These are phyloP conservation scores for Tridacna crocea DNA, from an alignment of 2,888 invertebrate species.

Conservation along the genomic window DNA sequence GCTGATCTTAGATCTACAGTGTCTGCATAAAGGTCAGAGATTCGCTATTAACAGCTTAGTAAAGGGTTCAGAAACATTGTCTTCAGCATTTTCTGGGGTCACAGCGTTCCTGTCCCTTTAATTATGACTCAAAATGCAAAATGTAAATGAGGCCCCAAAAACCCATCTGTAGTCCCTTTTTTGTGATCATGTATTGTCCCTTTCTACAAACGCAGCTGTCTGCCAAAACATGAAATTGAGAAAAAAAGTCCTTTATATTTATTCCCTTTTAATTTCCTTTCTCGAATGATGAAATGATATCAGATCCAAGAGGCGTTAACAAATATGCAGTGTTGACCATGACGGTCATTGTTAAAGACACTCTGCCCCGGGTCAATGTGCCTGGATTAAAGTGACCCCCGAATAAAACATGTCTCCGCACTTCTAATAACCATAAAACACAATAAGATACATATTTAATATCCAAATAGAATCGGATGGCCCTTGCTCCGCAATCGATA, in stretches of 20 bases:
- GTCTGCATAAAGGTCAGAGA: too few species aligned
- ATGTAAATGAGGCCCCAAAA: constrained; percentile 47
- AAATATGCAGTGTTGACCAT: constrained; percentile 38
- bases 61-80: constrained; percentile 12
- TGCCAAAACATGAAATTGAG: constrained; percentile 48
- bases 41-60: too few species aligned
- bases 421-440: constrained; percentile 53
- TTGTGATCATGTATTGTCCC: constrained; percentile 38
- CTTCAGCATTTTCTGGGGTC: constrained; percentile 33
- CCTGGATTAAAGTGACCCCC: constrained; percentile 53
- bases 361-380: constrained; percentile 61
- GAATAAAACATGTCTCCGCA: constrained; percentile 45
- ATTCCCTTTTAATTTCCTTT: constrained; percentile 55
- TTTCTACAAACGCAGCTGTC: constrained; percentile 43
- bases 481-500: constrained; percentile 55
- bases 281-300: constrained; percentile 56
- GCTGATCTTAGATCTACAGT: too few species aligned
- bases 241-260: constrained; percentile 56
- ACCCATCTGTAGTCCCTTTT: constrained; percentile 52
- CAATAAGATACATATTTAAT: constrained; percentile 55
- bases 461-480: constrained; percentile 48
- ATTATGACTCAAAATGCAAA: constrained; percentile 29
- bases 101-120: constrained; percentile 33
- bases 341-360: constrained; percentile 39
- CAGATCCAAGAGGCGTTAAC: constrained; percentile 57